These are phyloP conservation scores for Cerastis rubricosa DNA, from an alignment of 2,888 invertebrate genomes.

Conservation along the genomic window DNA sequence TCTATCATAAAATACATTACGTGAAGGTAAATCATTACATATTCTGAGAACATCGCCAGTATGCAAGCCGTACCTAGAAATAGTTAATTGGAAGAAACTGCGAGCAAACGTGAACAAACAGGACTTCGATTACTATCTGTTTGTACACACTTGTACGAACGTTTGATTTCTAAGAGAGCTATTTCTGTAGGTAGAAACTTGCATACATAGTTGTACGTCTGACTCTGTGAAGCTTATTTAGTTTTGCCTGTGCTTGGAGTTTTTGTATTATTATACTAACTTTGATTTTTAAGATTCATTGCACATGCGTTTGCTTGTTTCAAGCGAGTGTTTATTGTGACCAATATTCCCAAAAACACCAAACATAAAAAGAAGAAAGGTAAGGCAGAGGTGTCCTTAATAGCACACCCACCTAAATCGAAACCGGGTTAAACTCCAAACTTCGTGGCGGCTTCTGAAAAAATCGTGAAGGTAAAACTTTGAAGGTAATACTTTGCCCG, in stretches of 20 bases:
- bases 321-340: not conserved
- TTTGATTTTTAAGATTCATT: not conserved
- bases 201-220: too few species aligned
- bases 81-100: conserved; percentile 22
- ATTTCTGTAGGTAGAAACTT: not conserved
- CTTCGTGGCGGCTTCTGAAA: not conserved
- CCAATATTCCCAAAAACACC: not conserved
- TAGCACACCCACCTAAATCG: too few species aligned
- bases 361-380: too few species aligned
- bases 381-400: too few species aligned
- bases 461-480: not conserved
- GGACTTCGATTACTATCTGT: conserved; percentile 23
- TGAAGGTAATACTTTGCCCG: not conserved
- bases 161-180: not conserved
- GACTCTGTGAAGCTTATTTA: too few species aligned
- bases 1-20: not conserved
- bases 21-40: not conserved
- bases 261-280: not conserved
- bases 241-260: not conserved
- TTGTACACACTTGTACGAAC: conserved; percentile 2
- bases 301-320: not conserved
- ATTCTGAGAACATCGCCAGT: not conserved
- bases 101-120: conserved; percentile 30
- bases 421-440: not conserved
- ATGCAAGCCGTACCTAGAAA: conserved; percentile 13